A percentile compares a stretch with the other conserved stretches of the same genome.
Conservation (phyloP, 2,113 vertebrate genomes). For the Poeciliopsis occidentalis region DNA sequence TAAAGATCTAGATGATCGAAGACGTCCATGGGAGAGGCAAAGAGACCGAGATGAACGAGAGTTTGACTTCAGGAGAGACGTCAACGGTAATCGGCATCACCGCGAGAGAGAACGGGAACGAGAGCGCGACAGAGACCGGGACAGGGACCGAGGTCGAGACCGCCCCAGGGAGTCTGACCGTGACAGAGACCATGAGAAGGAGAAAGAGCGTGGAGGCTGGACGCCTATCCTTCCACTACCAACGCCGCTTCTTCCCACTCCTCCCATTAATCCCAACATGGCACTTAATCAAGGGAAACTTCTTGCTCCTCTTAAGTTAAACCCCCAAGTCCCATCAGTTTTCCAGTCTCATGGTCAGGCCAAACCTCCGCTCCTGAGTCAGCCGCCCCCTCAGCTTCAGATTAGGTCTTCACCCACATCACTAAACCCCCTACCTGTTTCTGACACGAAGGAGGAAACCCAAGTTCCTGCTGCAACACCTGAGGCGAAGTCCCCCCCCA, state of each 20-base stretch:
- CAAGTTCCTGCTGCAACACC: slow-evolving; percentile 20
- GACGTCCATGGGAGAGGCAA: slow-evolving; percentile 95
- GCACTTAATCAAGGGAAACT: slow-evolving; percentile 69
- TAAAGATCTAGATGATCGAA: slow-evolving; percentile 96
- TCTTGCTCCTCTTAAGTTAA: slow-evolving; percentile 67
- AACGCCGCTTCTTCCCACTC: slow-evolving; percentile 75
- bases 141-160: slow-evolving; percentile 64
- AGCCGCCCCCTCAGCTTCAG: slow-evolving; percentile 44
- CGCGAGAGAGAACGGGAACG: slow-evolving; percentile 83
- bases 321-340: slow-evolving; percentile 55
- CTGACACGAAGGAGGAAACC: slow-evolving; percentile 36
- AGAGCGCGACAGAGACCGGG: slow-evolving; percentile 62
- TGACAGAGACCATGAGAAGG: slow-evolving; percentile 63
- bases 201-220: slow-evolving; percentile 73
- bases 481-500: slow-evolving; percentile 19
- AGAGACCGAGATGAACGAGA: slow-evolving; percentile 95
- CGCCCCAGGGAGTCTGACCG: slow-evolving; percentile 77
- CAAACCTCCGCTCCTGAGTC: slow-evolving; percentile 52
- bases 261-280: slow-evolving; percentile 70
- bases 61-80: slow-evolving; percentile 94
- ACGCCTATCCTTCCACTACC: slow-evolving; percentile 73
- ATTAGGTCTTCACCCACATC: slow-evolving; percentile 46
- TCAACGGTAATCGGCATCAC: slow-evolving; percentile 91
- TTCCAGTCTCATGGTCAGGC: slow-evolving; percentile 66
- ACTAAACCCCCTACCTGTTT: slow-evolving; percentile 30